Base-by-base conservation (phyloP, 2,888 invertebrate genomes). In the Drosophila greeni region DNA sequence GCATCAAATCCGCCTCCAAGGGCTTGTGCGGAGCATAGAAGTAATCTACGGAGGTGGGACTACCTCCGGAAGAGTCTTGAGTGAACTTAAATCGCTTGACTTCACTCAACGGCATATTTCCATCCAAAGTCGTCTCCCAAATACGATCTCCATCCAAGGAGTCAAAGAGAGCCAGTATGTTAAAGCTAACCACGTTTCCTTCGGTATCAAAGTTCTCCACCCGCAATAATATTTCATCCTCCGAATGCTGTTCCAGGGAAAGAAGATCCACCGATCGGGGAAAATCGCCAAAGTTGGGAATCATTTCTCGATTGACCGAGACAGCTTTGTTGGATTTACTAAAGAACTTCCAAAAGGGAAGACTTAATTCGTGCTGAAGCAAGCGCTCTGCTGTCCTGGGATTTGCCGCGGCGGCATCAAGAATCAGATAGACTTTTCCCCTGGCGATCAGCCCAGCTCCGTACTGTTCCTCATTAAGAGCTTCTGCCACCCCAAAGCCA, bases 401-500 rank as follows among this genome's bases (percentile, higher is more conserved):
- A 9, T 72, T 71, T 7, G 40, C 52, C 0, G 49, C 12, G 0
- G 65, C 53, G 0, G 7, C 18, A 31, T 58, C 73, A 2, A 90
- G 74, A 43, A 91, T 57, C 5, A 93, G 34, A 75, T 91, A 92
- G 75, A 95, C 94, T 5, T 90, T 91, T 0, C 95, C 95, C 71
- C 93, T 90, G 0, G 91, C 93, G 0, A 95, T 92, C 2, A 96
- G 84, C 0, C 95, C 95, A 59, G 87, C 85, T 0, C 92, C 93
- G 66, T 90, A 93, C 0, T 92, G 93, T 0, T 91, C 90, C 88
- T 99, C 99, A 82, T 97, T 95, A 0, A 99, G 86, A 0, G 97
- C 92, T 88, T 99, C 98, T 0, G 91, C 94, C 0, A 99, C 98
- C 0, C 99, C 99, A 82, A 97, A 96, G 0, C 93, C 94, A 86